phyloP scores from a whole-genome alignment of 2,113 vertebrate genomes.

The Petromus typicus region DNA sequence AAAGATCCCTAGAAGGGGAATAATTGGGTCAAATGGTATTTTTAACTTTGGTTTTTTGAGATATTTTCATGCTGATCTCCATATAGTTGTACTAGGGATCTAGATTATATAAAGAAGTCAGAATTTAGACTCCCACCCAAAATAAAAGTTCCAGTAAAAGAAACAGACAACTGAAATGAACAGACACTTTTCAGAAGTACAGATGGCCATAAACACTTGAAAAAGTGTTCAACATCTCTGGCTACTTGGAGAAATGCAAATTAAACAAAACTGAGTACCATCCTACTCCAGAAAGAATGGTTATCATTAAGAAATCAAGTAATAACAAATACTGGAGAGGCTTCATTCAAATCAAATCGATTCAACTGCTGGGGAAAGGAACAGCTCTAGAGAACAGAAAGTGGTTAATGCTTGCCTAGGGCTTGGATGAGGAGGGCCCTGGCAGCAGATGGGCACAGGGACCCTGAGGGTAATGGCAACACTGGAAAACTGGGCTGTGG shows the following conservation, averaged over 20 bases:
- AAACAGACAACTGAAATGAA: not conserved
- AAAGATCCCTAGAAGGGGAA: not conserved
- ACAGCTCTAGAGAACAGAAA: not conserved
- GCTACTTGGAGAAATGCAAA: not conserved
- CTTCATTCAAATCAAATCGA: too few relatives aligned
- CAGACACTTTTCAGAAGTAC: not conserved
- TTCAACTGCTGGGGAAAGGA: not conserved
- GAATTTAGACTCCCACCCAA: not conserved
- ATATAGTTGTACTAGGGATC: not conserved
- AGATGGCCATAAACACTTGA: not conserved
- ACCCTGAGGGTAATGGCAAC: not conserved
- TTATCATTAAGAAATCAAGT: not conserved
- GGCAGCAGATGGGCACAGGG: not conserved
- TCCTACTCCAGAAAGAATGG: not conserved
- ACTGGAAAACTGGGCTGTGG: not conserved
- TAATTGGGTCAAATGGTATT: not conserved
- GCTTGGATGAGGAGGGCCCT: fast-evolving
- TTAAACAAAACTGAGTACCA: not conserved
- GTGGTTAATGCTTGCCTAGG: not conserved
- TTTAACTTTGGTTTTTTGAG: not conserved
- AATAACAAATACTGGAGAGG: not conserved
- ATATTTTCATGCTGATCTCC: not conserved
- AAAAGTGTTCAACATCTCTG: not conserved
- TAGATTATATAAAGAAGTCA: not conserved
- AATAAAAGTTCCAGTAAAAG: not conserved